Evolutionary conservation across 2,888 invertebrate species (phyloP), one percentile per base, ranked within the genome.

Genomic region (Chloroclysta siterata): DNA sequence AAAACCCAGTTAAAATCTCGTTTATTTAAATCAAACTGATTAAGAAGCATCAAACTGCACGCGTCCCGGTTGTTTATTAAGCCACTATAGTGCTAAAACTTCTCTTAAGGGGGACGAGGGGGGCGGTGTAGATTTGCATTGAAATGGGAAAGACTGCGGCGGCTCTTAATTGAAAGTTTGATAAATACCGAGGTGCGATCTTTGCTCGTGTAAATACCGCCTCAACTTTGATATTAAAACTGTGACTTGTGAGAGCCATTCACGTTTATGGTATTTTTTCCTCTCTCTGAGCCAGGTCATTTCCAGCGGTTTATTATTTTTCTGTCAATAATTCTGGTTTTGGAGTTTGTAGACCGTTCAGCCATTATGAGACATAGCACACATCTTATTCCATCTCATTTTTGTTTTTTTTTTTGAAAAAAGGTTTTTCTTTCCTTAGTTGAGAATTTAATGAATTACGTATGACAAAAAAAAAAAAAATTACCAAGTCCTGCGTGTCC

Each of bases 401-500:
- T n/a, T n/a, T n/a, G n/a, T n/a, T n/a, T n/a, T n/a, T n/a, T n/a
- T n/a, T n/a, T n/a, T n/a, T n/a, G n/a, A n/a, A n/a, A n/a, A n/a
- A n/a, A n/a, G n/a, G n/a, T n/a, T n/a, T n/a, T n/a, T n/a, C n/a
- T n/a, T n/a, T n/a, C n/a, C n/a, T n/a, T n/a, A n/a, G n/a, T n/a
- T n/a, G n/a, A n/a, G n/a, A n/a, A n/a, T n/a, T n/a, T n/a, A n/a
- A n/a, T n/a, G n/a, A n/a, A n/a, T n/a, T n/a, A n/a, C n/a, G n/a
- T n/a, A n/a, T n/a, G n/a, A n/a, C n/a, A n/a, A n/a, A n/a, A n/a
- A n/a, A n/a, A n/a, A n/a, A n/a, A n/a, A n/a, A n/a, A n/a, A n/a
- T 94, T 90, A 96, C 97, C 97, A 77, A 97, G 94, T 85, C 96
- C 96, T 72, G 97, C 96, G 89, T 97, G 97, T 86, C 97, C 97